phyloP scores from a whole-genome alignment of 2,113 vertebrate genomes.

The Rhinolophus sinicus region DNA sequence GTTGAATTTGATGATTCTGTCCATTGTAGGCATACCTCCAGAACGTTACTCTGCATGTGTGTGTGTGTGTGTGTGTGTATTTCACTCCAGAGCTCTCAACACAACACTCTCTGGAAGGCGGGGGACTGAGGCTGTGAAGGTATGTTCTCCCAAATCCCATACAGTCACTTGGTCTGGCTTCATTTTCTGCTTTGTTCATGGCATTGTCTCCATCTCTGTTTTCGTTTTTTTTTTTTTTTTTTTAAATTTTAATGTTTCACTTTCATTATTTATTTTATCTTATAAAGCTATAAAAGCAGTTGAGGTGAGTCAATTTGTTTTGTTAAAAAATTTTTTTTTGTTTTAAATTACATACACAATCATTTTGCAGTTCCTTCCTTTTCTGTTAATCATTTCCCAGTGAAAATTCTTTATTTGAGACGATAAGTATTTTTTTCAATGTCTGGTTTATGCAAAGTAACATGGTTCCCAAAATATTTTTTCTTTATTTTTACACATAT shows the following conservation, averaged over 20 bases:
- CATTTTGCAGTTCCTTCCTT: neutral
- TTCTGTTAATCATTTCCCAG: neutral
- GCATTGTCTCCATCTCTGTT: neutral
- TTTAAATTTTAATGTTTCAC: neutral
- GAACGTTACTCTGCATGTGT: neutral
- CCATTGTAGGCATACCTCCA: neutral
- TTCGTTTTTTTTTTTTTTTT: neutral
- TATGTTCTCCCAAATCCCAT: neutral
- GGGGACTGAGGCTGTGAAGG: neutral
- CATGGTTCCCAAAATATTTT: neutral
- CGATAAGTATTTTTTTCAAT: neutral
- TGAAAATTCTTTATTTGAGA: neutral
- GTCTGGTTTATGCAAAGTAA: neutral
- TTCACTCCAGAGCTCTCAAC: neutral
- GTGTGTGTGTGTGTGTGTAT: neutral
- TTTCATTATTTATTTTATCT: neutral
- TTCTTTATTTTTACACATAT: neutral
- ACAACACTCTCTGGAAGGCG: neutral
- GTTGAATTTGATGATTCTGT: neutral
- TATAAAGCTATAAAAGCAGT: neutral
- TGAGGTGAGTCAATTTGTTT: neutral
- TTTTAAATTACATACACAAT: neutral
- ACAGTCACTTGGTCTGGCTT: neutral
- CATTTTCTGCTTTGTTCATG: neutral
- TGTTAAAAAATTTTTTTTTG: neutral